A percentile compares a stretch with the other conserved stretches of the same genome.
Evolutionary conservation across 2,888 invertebrate genomes (phyloP).

Genomic region (Gisinianus flammeolus): DNA sequence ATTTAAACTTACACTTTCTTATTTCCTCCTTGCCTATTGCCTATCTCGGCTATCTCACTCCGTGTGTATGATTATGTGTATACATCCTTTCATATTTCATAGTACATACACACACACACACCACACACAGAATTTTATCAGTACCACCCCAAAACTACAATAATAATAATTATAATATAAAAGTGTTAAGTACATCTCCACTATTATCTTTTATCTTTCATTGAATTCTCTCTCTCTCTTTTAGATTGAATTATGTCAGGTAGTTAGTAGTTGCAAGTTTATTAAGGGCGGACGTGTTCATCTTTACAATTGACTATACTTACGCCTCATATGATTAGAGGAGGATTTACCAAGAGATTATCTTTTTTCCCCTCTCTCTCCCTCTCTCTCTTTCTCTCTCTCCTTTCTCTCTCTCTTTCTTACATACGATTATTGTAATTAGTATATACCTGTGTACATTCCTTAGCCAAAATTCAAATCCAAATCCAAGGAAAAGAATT

Average conservation of each 20-base stretch:
- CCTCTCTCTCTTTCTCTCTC: too few relatives aligned
- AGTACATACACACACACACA: background rate
- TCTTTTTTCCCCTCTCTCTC: too few relatives aligned
- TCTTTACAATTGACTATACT: too few relatives aligned
- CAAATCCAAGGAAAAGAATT: too few relatives aligned
- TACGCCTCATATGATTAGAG: too few relatives aligned
- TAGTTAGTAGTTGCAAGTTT: background rate
- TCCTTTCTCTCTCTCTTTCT: too few relatives aligned
- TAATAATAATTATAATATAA: background rate
- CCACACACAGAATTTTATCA: too few relatives aligned
- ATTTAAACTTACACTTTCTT: slow-evolving; percentile 6
- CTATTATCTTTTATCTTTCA: background rate
- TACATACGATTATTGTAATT: too few relatives aligned
- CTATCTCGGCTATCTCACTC: too few relatives aligned
- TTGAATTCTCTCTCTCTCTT: background rate
- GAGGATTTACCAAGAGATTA: too few relatives aligned
- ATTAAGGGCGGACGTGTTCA: background rate
- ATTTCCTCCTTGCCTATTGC: slow-evolving; percentile 14
- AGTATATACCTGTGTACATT: too few relatives aligned
- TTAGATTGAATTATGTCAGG: background rate
- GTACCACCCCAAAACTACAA: background rate
- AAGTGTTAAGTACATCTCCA: background rate
- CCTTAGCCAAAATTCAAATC: too few relatives aligned
- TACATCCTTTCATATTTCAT: background rate
- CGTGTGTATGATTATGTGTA: background rate